Evolutionary conservation across 2,113 vertebrate genomes (phyloP).

Genomic region (Callithrix jacchus): DNA sequence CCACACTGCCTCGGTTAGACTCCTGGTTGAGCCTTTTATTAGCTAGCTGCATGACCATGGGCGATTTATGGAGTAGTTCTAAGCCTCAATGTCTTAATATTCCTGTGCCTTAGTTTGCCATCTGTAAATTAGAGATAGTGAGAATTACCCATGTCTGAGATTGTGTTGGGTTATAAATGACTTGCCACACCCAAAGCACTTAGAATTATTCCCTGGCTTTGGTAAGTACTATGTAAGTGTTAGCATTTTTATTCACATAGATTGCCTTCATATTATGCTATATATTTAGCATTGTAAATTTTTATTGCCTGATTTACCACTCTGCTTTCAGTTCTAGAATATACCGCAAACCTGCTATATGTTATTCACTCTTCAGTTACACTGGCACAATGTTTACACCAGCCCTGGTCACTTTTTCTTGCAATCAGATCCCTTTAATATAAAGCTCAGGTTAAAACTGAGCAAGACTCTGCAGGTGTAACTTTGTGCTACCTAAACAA

Average conservation of each 20-base stretch:
- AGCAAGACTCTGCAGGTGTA: slow-evolving; percentile 34
- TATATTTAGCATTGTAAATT: not conserved
- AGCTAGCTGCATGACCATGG: not conserved
- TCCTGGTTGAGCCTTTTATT: not conserved
- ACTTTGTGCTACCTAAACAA: not conserved
- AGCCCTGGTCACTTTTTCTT: not conserved
- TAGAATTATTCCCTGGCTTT: not conserved
- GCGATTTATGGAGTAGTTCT: not conserved
- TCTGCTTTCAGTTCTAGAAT: not conserved
- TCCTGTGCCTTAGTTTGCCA: slow-evolving; percentile 9
- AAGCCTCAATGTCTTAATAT: not conserved
- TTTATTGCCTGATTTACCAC: not conserved
- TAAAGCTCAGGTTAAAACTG: slow-evolving; percentile 52
- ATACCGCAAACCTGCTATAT: not conserved
- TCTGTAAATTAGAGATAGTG: not conserved
- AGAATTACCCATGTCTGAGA: slow-evolving; percentile 8
- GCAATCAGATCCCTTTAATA: slow-evolving; percentile 39
- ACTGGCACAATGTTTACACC: not conserved
- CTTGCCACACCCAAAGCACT: not conserved
- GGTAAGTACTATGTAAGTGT: not conserved
- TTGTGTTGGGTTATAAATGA: not conserved
- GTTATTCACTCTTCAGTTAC: not conserved
- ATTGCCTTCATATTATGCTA: not conserved
- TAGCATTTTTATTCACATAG: not conserved
- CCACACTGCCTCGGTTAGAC: not conserved